phyloP scores from a whole-genome alignment of 2,888 invertebrate species.

The Gandaritis pyraliata region DNA sequence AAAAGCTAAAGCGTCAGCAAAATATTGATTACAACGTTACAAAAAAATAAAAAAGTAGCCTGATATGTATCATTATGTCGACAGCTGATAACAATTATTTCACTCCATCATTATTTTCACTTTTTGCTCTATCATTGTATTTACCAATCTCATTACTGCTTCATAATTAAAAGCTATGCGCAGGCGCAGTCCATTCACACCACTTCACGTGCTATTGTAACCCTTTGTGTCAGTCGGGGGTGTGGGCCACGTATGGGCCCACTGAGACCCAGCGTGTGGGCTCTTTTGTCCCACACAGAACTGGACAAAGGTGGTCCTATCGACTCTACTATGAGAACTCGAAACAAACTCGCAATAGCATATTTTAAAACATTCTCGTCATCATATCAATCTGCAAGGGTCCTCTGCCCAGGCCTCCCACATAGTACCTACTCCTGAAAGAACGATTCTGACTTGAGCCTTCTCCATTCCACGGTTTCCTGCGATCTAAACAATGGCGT shows the following conservation, averaged over 20 bases:
- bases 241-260: too few relatives aligned
- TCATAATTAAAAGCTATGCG: constrained; percentile 23
- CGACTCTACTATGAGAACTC: constrained; percentile 13
- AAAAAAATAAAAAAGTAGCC: too few relatives aligned
- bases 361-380: too few relatives aligned
- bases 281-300: constrained; percentile 41
- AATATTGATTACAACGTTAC: too few relatives aligned
- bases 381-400: too few relatives aligned
- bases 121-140: constrained; percentile 26
- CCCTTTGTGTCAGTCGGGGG: constrained; percentile 56
- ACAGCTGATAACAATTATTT: constrained; percentile 13
- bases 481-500: too few relatives aligned
- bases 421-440: too few relatives aligned
- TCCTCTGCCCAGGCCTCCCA: too few relatives aligned
- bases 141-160: constrained; percentile 28
- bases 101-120: constrained; percentile 17
- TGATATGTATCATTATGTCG: constrained; percentile 20
- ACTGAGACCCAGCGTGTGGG: constrained; percentile 63
- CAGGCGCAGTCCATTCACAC: constrained; percentile 26
- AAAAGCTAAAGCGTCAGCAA: too few relatives aligned
- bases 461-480: too few relatives aligned
- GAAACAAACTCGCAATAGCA: neutral
- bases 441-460: too few relatives aligned
- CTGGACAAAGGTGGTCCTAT: constrained; percentile 28
- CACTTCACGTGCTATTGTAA: constrained; percentile 31